A percentile compares a stretch with the other conserved stretches of the same genome.
Conservation (phyloP, 1,140 invertebrate species). For the Dufourea novaeangliae region DNA sequence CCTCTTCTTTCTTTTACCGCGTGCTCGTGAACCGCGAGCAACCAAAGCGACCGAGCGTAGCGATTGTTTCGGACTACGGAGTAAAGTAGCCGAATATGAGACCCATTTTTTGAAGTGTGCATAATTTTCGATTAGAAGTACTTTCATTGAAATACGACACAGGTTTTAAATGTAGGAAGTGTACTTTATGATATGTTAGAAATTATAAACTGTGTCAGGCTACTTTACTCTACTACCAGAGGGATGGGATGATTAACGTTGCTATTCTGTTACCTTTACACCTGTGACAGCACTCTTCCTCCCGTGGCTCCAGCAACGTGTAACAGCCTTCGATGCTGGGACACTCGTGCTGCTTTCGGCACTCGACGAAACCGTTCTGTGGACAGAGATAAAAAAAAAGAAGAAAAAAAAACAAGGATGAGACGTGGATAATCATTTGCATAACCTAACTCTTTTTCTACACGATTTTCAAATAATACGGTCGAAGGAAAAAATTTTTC, state of each 20-base stretch:
- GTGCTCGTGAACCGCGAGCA: background rate
- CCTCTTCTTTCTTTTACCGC: background rate
- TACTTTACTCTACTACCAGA: too few relatives aligned
- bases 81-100: too few relatives aligned
- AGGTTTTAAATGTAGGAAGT: too few relatives aligned
- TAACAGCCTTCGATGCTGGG: constrained; percentile 87
- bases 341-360: constrained; percentile 83
- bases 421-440: background rate
- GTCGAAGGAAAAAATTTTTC: too few relatives aligned
- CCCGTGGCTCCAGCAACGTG: constrained; percentile 83
- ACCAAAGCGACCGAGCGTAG: background rate
- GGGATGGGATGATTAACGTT: background rate
- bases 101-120: too few relatives aligned
- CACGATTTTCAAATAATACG: too few relatives aligned
- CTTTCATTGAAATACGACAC: too few relatives aligned
- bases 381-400: constrained; percentile 7
- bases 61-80: too few relatives aligned
- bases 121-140: too few relatives aligned
- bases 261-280: constrained; percentile 85
- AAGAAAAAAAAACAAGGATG: background rate
- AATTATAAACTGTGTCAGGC: too few relatives aligned
- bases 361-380: constrained; percentile 89
- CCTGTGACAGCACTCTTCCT: constrained; percentile 85
- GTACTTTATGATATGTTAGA: too few relatives aligned
- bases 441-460: too few relatives aligned